Evolutionary conservation across 2,113 vertebrate species (phyloP).

Genomic region (Brachionichthys hirsutus): DNA sequence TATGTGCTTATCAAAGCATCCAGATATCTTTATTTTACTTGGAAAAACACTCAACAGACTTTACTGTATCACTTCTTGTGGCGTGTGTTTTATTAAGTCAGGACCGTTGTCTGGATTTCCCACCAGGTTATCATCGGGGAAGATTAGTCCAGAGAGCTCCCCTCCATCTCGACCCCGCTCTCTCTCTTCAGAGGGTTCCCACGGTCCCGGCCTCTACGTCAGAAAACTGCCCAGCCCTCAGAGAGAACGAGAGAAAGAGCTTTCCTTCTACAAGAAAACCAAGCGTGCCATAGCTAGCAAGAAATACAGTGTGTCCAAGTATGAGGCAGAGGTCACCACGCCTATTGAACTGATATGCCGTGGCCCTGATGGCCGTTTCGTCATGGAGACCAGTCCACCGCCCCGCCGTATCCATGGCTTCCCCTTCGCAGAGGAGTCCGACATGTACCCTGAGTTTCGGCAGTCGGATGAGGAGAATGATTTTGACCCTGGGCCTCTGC

Average conservation of each 20-base stretch:
- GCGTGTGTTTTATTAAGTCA: conserved; percentile 18
- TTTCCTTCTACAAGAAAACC: conserved; percentile 98
- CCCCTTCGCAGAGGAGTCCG: conserved; percentile 96
- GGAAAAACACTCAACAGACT: neutral
- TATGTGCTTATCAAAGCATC: conserved; percentile 19
- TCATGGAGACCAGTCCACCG: conserved; percentile 86
- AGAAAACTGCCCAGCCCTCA: conserved; percentile 91
- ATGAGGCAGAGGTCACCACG: conserved; percentile 91
- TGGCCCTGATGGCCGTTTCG: conserved; percentile 93
- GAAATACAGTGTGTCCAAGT: conserved; percentile 97
- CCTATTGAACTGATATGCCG: conserved; percentile 97
- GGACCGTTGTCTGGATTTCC: conserved; percentile 52
- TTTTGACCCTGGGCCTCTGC: conserved; percentile 86
- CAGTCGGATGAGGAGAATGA: conserved; percentile 99
- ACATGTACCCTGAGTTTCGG: conserved; percentile 98
- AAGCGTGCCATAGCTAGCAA: conserved; percentile 97
- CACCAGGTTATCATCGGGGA: conserved; percentile 93
- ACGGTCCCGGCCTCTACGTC: conserved; percentile 86
- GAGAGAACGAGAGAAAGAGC: conserved; percentile 87
- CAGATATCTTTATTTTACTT: conserved; percentile 15
- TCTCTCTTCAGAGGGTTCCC: conserved; percentile 86
- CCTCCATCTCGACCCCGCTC: conserved; percentile 90
- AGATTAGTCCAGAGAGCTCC: conserved; percentile 97
- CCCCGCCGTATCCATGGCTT: conserved; percentile 94
- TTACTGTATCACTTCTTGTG: neutral